phyloP scores from a whole-genome alignment of 2,113 vertebrate species.

The Phrynocephalus versicolor region DNA sequence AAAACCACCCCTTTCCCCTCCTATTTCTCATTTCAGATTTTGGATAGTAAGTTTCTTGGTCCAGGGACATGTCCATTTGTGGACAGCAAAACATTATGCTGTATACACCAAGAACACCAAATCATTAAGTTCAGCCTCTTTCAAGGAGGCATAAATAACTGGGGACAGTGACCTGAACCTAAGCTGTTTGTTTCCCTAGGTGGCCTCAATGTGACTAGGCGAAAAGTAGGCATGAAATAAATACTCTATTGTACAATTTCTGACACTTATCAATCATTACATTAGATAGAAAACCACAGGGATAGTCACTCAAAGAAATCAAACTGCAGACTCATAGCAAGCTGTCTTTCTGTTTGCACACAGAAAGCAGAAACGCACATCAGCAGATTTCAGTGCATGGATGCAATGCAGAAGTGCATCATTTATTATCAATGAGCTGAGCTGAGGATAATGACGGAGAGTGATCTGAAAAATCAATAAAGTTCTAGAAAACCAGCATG shows the following conservation, averaged over 20 bases:
- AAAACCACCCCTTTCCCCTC: neutral
- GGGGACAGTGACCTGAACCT: neutral
- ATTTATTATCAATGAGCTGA: neutral
- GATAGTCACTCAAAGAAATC: neutral
- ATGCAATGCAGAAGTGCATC: neutral
- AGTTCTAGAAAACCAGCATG: conserved; percentile 13
- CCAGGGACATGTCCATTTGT: neutral
- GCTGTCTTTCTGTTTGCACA: accelerated
- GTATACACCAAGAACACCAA: neutral
- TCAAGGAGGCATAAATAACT: neutral
- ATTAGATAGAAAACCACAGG: neutral
- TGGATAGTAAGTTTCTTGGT: neutral
- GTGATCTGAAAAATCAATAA: conserved; percentile 15
- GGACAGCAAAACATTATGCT: neutral
- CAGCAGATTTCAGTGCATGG: conserved; percentile 35
- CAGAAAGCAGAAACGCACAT: conserved; percentile 6
- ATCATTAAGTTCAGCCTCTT: neutral
- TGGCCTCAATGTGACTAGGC: neutral
- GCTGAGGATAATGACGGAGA: conserved; percentile 13
- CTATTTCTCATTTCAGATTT: neutral
- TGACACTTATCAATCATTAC: neutral
- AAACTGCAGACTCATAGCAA: neutral
- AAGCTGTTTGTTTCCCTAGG: neutral
- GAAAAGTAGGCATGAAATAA: neutral
- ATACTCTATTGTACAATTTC: neutral